Evolutionary conservation across 2,888 invertebrate species (phyloP), one percentile per base, ranked within the genome.

Genomic region (Acrocyrtus sp.): DNA sequence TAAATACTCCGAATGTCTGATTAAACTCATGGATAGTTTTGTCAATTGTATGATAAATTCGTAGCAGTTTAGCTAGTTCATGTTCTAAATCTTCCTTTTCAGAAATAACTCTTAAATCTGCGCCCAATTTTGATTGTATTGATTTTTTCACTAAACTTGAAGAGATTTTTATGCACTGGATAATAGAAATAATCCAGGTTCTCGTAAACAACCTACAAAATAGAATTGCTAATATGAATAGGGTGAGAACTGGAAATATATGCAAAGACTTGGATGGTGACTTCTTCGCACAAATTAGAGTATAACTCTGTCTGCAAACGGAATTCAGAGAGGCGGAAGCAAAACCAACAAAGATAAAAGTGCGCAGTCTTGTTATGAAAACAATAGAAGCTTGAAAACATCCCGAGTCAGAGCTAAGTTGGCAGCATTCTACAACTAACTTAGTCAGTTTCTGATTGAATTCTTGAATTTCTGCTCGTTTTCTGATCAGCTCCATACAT

Each of bases 171-270:
- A 27, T 21, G 17, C 60, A 48, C 12, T 60, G 21, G 3, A 60
- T 22, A 15, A 60, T 60, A 19, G 34, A 47, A 29, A 60, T 34
- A 6, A 60, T 47, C 60, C 60, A 60, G 34, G 48, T 8, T 15
- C 60, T 12, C 1, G 6, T 27, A 47, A 34, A 60, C 1, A 60
- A 17, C 2, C 60, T 27, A 6, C 29, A 29, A 24, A 29, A 22
- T 1, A 15, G 3, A 15, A 10, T 27, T 2, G 29, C 47, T 27
- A 19, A n/a, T 48, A 47, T 48, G 6, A 47, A 6, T 5, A n/a
- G 8, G 8, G 60, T 43, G 2, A 12, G 15, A 4, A 60, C 29
- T 21, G 60, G 60, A 1, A 48, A 1, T 1, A 47, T 48, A 21
- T 34, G 48, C 0, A 5, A 48, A 21, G 47, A 22, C 47, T 17